phyloP scores from a whole-genome alignment of 2,888 invertebrate genomes.

The Himalopsyche kuldschensis region DNA sequence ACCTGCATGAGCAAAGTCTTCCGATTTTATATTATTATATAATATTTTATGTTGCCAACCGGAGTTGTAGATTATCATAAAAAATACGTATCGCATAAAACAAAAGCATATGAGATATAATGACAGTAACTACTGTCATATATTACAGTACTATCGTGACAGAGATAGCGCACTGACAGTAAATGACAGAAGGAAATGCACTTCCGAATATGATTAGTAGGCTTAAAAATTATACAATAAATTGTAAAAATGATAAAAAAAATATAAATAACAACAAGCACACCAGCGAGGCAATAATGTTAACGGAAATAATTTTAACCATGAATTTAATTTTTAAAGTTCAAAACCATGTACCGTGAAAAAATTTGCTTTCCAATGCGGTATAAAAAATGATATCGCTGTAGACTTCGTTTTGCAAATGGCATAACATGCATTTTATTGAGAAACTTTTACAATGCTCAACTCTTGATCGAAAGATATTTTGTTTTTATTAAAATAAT shows the following conservation, averaged over 20 bases:
- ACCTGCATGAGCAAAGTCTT: no score
- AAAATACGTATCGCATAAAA: no score
- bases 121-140: not conserved
- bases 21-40: no score
- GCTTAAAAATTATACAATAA: not conserved
- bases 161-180: not conserved
- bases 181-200: not conserved
- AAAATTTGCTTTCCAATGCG: not conserved
- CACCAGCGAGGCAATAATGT: not conserved
- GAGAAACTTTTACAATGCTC: no score
- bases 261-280: not conserved
- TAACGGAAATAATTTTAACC: not conserved
- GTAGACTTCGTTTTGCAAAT: not conserved
- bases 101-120: no score
- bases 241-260: not conserved
- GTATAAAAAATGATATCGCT: not conserved
- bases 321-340: not conserved
- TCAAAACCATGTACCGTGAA: not conserved
- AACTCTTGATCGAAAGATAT: no score
- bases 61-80: no score
- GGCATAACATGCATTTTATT: not conserved
- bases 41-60: no score
- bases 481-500: no score
- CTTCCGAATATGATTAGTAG: not conserved
- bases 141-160: not conserved